Evolutionary conservation across 2,888 invertebrate genomes (phyloP).

Genomic region (Aphidius colemani): DNA sequence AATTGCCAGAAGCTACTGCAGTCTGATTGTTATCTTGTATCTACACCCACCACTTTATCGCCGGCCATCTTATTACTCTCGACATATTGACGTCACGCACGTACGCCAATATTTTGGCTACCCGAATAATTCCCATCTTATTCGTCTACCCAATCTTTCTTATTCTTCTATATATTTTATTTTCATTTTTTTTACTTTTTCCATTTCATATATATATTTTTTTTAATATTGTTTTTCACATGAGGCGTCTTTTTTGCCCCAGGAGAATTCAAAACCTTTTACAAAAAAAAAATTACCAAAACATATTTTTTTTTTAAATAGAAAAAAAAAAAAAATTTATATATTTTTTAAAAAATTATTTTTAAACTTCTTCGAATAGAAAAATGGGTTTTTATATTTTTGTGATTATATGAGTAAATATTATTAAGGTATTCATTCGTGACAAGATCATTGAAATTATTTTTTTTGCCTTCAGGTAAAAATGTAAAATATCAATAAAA

Average conservation of each 20-base stretch:
- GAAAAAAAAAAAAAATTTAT: slow-evolving; percentile 11
- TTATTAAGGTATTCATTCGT: slow-evolving; percentile 23
- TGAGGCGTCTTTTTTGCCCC: no score
- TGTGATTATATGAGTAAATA: slow-evolving; percentile 25
- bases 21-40: slow-evolving; percentile 59
- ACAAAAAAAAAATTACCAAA: not conserved
- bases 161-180: slow-evolving; percentile 21
- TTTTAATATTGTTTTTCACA: slow-evolving; percentile 11
- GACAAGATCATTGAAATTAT: slow-evolving; percentile 20
- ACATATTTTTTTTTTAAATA: not conserved
- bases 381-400: not conserved
- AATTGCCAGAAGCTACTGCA: slow-evolving; percentile 59
- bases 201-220: slow-evolving; percentile 17
- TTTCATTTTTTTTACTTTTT: slow-evolving; percentile 26
- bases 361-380: no score
- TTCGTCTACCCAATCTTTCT: slow-evolving; percentile 22
- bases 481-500: slow-evolving; percentile 19
- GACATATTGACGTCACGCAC: slow-evolving; percentile 59
- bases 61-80: slow-evolving; percentile 58
- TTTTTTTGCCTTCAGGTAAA: not conserved
- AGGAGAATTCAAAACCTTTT: no score
- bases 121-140: slow-evolving; percentile 2
- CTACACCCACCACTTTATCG: slow-evolving; percentile 60
- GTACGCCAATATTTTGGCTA: slow-evolving; percentile 43
- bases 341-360: not conserved